phyloP scores from a whole-genome alignment of 1,140 invertebrate species.

The Drosophila oshimai region DNA sequence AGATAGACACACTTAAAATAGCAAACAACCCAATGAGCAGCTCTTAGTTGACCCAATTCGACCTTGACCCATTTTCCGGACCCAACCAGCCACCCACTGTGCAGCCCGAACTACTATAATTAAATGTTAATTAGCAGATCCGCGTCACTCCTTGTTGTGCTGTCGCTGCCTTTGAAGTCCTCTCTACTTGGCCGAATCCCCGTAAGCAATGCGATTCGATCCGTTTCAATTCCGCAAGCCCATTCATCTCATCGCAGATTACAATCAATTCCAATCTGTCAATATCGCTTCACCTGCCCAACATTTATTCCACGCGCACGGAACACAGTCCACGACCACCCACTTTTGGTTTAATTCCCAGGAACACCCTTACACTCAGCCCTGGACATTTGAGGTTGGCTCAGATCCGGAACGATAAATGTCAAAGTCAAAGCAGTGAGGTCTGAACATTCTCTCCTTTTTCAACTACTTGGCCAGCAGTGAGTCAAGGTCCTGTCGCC shows the following conservation, averaged over 20 bases:
- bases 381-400: slow-evolving; percentile 5
- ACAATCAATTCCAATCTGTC: slow-evolving; percentile 57
- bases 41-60: slow-evolving; percentile 70
- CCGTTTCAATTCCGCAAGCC: slow-evolving; percentile 12
- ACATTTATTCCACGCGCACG: slow-evolving; percentile 9
- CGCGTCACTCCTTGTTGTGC: background rate
- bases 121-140: slow-evolving; percentile 45
- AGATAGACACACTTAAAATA: slow-evolving; percentile 57
- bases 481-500: slow-evolving; percentile 39
- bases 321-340: background rate
- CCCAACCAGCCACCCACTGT: background rate
- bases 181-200: slow-evolving; percentile 5
- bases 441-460: slow-evolving; percentile 26
- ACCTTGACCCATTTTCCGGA: slow-evolving; percentile 74
- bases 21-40: slow-evolving; percentile 62
- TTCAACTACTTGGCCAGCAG: slow-evolving; percentile 20
- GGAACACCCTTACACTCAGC: background rate
- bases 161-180: slow-evolving; percentile 15
- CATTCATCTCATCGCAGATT: slow-evolving; percentile 51
- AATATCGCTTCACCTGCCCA: slow-evolving; percentile 50
- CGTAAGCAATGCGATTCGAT: background rate
- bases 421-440: slow-evolving; percentile 75
- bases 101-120: slow-evolving; percentile 25
- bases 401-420: slow-evolving; percentile 51
- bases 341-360: slow-evolving; percentile 3